phyloP scores from a whole-genome alignment of 2,797 vertebrate genomes.

The Anomalospiza imberbis region DNA sequence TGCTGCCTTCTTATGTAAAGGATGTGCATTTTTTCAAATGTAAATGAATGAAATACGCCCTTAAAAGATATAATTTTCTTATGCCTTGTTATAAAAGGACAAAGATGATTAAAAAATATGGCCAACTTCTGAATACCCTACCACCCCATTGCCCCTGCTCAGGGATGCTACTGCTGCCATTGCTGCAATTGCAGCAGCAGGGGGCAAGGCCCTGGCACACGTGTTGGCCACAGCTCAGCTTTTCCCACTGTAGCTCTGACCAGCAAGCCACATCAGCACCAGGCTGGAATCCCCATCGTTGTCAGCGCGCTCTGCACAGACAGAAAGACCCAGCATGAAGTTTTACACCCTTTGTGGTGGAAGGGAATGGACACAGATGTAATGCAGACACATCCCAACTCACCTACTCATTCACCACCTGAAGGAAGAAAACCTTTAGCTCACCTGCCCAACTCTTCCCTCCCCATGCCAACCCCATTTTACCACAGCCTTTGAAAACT shows the following conservation, averaged over 20 bases:
- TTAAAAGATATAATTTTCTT: background rate
- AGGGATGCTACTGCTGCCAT: rapidly evolving
- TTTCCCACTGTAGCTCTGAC: rapidly evolving
- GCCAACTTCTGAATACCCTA: background rate
- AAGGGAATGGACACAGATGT: background rate
- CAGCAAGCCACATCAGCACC: background rate
- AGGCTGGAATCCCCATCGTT: rapidly evolving
- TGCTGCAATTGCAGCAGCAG: background rate
- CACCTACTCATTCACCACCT: too few species aligned
- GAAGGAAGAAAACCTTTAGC: background rate
- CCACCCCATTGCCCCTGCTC: rapidly evolving
- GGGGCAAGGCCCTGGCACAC: rapidly evolving
- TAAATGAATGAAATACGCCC: background rate
- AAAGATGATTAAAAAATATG: background rate
- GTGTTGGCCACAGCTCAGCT: background rate
- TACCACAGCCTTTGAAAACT: background rate
- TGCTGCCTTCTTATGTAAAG: background rate
- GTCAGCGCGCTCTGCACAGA: rapidly evolving
- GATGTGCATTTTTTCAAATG: background rate
- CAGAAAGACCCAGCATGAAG: background rate
- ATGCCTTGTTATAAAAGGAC: background rate
- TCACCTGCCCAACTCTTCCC: background rate
- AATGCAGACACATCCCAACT: background rate
- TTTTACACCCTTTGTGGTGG: background rate
- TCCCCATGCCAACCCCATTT: background rate